Conservation (phyloP, 2,888 invertebrate species). For the Conistra vaccinii region DNA sequence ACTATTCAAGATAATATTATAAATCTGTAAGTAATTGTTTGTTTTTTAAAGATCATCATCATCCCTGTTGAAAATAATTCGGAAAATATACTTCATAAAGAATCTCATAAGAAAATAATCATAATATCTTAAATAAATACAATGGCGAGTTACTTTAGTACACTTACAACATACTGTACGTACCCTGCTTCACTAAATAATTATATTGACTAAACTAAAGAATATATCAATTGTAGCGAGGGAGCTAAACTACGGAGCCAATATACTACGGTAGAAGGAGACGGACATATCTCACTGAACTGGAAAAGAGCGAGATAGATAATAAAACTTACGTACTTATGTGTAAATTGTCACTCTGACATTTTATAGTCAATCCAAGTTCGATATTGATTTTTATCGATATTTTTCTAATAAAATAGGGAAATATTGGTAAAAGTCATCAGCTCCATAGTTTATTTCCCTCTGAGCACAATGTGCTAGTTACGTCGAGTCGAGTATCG, state of each 20-base stretch:
- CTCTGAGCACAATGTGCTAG: slow-evolving; percentile 12
- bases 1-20: slow-evolving; percentile 48
- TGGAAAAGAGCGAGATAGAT: not conserved
- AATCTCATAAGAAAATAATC: slow-evolving; percentile 51
- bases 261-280: not conserved
- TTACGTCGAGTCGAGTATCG: not conserved
- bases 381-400: not conserved
- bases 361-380: not conserved
- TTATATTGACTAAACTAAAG: slow-evolving; percentile 6
- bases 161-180: slow-evolving; percentile 6
- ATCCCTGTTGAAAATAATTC: slow-evolving; percentile 54
- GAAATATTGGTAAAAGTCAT: not conserved
- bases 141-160: slow-evolving; percentile 24
- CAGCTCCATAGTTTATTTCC: slow-evolving; percentile 11
- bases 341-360: not conserved
- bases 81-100: slow-evolving; percentile 31
- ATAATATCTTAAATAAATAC: slow-evolving; percentile 16
- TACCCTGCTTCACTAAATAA: slow-evolving; percentile 48
- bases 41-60: not conserved
- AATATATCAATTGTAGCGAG: not conserved
- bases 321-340: not conserved
- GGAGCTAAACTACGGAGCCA: slow-evolving; percentile 34
- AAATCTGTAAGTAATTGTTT: slow-evolving; percentile 8
- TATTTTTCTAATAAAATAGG: not conserved
- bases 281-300: not conserved